phyloP scores from a whole-genome alignment of 1,140 invertebrate genomes.

The Euglossa dilemma region DNA sequence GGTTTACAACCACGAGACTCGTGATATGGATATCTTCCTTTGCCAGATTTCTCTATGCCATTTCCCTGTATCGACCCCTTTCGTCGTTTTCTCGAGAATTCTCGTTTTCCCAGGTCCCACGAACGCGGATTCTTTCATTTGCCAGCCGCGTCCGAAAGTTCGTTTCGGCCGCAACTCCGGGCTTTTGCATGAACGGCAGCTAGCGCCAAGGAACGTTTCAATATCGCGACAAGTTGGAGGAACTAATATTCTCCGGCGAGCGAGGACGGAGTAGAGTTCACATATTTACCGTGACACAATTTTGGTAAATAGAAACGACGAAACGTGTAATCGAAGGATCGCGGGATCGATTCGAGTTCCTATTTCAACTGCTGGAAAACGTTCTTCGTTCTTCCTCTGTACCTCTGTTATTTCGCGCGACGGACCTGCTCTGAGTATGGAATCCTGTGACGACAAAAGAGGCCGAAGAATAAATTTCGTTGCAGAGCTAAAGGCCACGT shows the following conservation, averaged over 20 bases:
- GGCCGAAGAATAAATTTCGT: no score
- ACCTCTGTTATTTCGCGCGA: not conserved
- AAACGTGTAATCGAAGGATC: constrained; percentile 36
- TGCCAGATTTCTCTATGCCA: not conserved
- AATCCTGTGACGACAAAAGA: no score
- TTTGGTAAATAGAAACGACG: constrained; percentile 46
- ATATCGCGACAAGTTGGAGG: constrained; percentile 42
- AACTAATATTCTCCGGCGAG: constrained; percentile 41
- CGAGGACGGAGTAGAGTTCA: constrained; percentile 6
- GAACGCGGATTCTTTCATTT: constrained; percentile 49
- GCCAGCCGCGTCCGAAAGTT: constrained; percentile 30
- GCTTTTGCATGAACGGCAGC: constrained; percentile 34
- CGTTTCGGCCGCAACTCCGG: constrained; percentile 21
- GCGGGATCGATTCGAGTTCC: constrained; percentile 21
- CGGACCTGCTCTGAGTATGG: not conserved
- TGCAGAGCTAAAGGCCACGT: no score
- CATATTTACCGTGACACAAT: constrained; percentile 43
- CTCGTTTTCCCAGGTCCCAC: not conserved
- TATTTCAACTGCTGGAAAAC: constrained; percentile 18
- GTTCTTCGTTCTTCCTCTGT: not conserved
- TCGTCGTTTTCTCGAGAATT: constrained; percentile 3
- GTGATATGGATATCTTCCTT: no score
- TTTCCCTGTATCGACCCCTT: not conserved
- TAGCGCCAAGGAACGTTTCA: constrained; percentile 28
- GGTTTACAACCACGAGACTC: no score